Evolutionary conservation across 2,888 invertebrate genomes (phyloP).

Genomic region (Automeris io): DNA sequence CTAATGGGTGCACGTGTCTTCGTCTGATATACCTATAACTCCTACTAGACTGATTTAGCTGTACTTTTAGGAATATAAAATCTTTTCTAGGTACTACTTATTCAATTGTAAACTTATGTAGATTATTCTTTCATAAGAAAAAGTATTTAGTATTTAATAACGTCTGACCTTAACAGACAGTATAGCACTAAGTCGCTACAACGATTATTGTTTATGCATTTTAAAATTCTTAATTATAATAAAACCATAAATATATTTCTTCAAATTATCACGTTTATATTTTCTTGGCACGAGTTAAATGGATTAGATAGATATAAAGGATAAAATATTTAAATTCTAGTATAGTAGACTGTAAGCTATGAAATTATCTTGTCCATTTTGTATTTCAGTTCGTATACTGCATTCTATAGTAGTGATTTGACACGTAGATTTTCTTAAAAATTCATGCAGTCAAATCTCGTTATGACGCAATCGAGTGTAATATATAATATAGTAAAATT

Average conservation of each 20-base stretch:
- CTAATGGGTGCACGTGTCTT: conserved; percentile 51
- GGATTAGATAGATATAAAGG: conserved; percentile 47
- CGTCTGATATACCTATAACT: conserved; percentile 47
- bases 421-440: conserved; percentile 30
- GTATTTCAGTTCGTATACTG: conserved; percentile 26
- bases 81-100: conserved; percentile 32
- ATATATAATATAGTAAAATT: neutral
- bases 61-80: conserved; percentile 55
- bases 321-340: conserved; percentile 34
- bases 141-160: conserved; percentile 29
- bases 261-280: conserved; percentile 55
- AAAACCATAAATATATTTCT: conserved; percentile 34
- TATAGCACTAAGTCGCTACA: conserved; percentile 49
- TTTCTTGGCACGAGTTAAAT: conserved; percentile 61
- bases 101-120: conserved; percentile 50
- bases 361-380: conserved; percentile 16
- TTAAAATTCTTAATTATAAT: conserved; percentile 29
- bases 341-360: conserved; percentile 24
- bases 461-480: conserved; percentile 66
- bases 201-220: conserved; percentile 62
- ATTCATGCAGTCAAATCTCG: conserved; percentile 81
- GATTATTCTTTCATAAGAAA: conserved; percentile 35
- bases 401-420: conserved; percentile 26
- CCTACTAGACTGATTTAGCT: conserved; percentile 73
- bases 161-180: conserved; percentile 27